These are phyloP conservation scores for Diorhabda elongata DNA, from an alignment of 1,140 invertebrate species.

Conservation along the genomic window DNA sequence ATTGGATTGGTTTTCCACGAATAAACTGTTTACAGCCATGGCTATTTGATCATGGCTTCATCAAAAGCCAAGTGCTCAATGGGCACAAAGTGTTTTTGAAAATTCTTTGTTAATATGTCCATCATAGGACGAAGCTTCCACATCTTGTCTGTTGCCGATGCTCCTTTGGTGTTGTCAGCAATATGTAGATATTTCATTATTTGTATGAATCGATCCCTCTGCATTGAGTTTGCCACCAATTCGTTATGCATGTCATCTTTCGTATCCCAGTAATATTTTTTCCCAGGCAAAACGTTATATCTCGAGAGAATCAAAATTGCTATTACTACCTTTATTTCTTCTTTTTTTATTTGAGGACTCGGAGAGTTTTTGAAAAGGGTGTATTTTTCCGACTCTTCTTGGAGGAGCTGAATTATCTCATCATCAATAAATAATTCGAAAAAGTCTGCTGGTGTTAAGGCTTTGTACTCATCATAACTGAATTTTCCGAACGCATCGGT, in stretches of 20 bases:
- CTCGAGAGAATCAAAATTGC: constrained; percentile 23
- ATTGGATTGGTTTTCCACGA: too few species aligned
- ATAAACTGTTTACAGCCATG: too few species aligned
- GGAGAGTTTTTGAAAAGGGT: constrained; percentile 5
- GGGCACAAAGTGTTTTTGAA: too few species aligned
- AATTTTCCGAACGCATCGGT: too few species aligned
- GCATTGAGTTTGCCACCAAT: constrained; percentile 36
- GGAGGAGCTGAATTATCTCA: background rate
- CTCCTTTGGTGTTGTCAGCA: too few species aligned
- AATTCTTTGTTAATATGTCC: too few species aligned
- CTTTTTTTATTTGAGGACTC: background rate
- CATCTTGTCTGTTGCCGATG: too few species aligned
- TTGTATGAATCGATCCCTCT: constrained; percentile 33
- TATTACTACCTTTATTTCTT: background rate
- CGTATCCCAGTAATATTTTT: constrained; percentile 40
- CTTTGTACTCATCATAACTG: too few species aligned
- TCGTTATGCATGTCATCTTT: constrained; percentile 39
- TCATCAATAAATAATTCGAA: constrained; percentile 9
- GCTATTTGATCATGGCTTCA: too few species aligned
- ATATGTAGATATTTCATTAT: too few species aligned
- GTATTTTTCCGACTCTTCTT: background rate
- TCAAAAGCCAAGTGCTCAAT: too few species aligned
- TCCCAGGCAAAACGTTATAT: constrained; percentile 39
- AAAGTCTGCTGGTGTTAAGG: background rate
- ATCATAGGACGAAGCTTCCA: too few species aligned